Conservation (phyloP, 2,888 invertebrate species). For the Pyrrhosoma nymphula region DNA sequence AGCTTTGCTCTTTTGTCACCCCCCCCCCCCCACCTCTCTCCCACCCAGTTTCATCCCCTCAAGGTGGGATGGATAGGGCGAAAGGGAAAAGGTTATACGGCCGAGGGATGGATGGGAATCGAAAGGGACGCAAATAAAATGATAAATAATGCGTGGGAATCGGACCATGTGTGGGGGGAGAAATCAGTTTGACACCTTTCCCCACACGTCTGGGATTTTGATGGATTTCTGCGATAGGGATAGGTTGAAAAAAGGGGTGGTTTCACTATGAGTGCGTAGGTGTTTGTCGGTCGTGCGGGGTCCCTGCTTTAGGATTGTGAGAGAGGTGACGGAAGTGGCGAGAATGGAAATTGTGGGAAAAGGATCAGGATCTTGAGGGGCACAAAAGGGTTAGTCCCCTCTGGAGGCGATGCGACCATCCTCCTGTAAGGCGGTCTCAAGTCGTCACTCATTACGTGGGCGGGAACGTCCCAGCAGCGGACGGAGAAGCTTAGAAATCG, state of each 20-base stretch:
- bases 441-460: too few relatives aligned
- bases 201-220: not conserved
- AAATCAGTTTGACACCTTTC: not conserved
- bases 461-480: too few relatives aligned
- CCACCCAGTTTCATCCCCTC: not conserved
- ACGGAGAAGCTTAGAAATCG: too few relatives aligned
- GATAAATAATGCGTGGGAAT: not conserved
- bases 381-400: too few relatives aligned
- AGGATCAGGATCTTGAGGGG: too few relatives aligned
- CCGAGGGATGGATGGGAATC: not conserved
- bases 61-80: not conserved
- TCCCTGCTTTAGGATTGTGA: too few relatives aligned
- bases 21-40: not conserved
- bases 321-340: too few relatives aligned
- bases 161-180: not conserved
- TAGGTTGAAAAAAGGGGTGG: not conserved
- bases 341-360: too few relatives aligned
- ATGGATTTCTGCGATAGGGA: constrained; percentile 17
- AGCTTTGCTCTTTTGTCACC: not conserved
- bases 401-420: too few relatives aligned
- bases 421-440: too few relatives aligned
- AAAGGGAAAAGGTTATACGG: not conserved
- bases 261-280: too few relatives aligned
- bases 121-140: not conserved
- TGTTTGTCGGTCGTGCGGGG: too few relatives aligned